Conservation (phyloP, 1,140 invertebrate species). For the Eurosta solidaginis region DNA sequence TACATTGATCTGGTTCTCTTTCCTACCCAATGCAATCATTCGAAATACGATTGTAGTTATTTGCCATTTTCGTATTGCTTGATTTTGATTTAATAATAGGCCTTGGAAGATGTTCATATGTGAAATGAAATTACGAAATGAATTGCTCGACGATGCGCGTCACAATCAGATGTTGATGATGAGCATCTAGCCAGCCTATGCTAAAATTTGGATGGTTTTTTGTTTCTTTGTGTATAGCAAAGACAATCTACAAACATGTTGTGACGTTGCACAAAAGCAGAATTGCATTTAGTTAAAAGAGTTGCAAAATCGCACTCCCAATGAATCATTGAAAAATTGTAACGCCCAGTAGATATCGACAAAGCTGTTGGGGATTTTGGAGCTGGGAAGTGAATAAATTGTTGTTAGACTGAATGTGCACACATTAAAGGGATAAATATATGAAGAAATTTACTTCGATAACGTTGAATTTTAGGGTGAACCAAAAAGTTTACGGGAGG, state of each 20-base stretch:
- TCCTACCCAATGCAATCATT: neutral
- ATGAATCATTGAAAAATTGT: neutral
- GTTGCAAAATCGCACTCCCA: neutral
- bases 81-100: constrained; percentile 23
- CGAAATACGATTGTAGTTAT: neutral
- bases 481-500: too few relatives aligned
- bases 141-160: constrained; percentile 11
- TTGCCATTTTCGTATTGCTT: neutral
- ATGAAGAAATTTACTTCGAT: too few relatives aligned
- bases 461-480: too few relatives aligned
- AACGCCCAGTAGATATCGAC: too few relatives aligned
- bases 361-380: too few relatives aligned
- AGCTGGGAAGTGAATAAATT: too few relatives aligned
- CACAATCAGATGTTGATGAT: constrained; percentile 25
- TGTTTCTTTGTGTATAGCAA: neutral
- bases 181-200: neutral
- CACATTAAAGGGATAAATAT: too few relatives aligned
- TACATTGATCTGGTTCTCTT: neutral
- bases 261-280: too few relatives aligned
- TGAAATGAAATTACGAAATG: too few relatives aligned
- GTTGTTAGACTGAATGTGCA: too few relatives aligned
- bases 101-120: neutral
- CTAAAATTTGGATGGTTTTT: neutral
- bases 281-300: neutral
- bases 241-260: too few relatives aligned